These are phyloP conservation scores for Xestobium rufovillosum DNA, from an alignment of 2,888 invertebrate species.

Conservation along the genomic window DNA sequence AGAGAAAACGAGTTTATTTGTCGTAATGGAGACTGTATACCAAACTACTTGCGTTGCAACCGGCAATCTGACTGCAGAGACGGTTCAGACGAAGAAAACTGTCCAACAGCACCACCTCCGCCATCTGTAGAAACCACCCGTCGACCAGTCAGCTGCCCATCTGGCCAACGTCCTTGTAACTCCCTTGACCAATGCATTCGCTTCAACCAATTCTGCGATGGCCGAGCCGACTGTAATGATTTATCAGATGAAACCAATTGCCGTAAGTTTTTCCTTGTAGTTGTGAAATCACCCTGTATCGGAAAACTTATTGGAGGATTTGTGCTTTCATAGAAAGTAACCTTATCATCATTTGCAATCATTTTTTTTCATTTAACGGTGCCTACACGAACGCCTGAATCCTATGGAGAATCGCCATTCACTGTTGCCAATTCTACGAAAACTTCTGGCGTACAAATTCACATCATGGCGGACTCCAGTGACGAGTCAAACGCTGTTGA, in stretches of 20 bases:
- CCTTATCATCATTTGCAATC: too few species aligned
- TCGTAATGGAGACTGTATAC: conserved; percentile 55
- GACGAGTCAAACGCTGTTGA: too few species aligned
- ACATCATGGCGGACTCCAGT: too few species aligned
- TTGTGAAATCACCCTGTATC: too few species aligned
- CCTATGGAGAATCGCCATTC: too few species aligned
- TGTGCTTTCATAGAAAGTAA: too few species aligned
- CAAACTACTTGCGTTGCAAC: conserved; percentile 40
- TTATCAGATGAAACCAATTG: conserved; percentile 62
- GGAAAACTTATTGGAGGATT: too few species aligned
- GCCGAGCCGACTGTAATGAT: conserved; percentile 61
- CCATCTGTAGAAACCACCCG: conserved; percentile 25
- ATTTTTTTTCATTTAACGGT: too few species aligned
- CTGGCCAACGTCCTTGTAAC: conserved; percentile 42
- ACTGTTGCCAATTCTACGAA: too few species aligned
- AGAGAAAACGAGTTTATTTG: conserved; percentile 60
- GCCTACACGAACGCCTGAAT: too few species aligned
- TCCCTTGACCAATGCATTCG: conserved; percentile 46
- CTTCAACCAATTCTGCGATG: conserved; percentile 47
- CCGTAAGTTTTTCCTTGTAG: conserved; percentile 35
- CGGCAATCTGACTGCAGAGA: conserved; percentile 47
- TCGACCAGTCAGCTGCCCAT: conserved; percentile 35
- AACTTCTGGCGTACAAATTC: too few species aligned
- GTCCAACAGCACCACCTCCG: conserved; percentile 43
- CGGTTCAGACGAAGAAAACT: conserved; percentile 50